Base-by-base conservation (phyloP, 2,797 vertebrate species). In the Pipistrellus kuhlii region DNA sequence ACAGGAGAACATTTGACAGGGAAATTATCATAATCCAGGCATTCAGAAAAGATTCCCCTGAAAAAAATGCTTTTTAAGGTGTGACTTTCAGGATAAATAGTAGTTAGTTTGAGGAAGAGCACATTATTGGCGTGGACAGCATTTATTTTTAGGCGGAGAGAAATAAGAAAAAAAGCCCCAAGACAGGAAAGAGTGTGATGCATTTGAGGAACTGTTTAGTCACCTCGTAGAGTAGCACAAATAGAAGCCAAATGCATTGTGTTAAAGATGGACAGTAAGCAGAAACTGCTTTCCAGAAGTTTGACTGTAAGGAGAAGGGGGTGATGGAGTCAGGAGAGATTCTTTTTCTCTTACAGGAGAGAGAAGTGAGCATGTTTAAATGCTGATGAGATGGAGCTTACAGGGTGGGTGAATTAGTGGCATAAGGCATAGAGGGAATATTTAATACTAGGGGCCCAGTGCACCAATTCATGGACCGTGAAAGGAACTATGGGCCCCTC, bases 1-100 rank as follows among this genome's bases (percentile, higher is more conserved):
- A 20, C 6, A 57, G 91, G 41, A 82, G 83, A 66, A 11, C 51
- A 46, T 77, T 8, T 72, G 77, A 44, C 1, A 46, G 9, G 12
- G 18, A 17, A 51, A 3, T 18, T 78, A 0, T 59, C 9, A 46
- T 55, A 88, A 85, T 59, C 30, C 27, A 85, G 75, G 38, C 41
- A 81, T 77, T 95, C 53, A 68, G 59, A 91, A 96, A 73, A 62
- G 21, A 83, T 73, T 85, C 77, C 78, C 17, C 30, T 90, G 44
- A 85, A 90, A 87, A 87, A 84, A 90, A 46, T 32, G 2, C 55
- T 62, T 55, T 48, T 51, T n/a, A 68, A 53, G 7, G 11, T 91
- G 0, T 85, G 35, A 41, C 64, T 27, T 32, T 12, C 38, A 88
- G 66, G 18, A 30, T 83, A 83, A 69, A 72, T 78, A 73, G 8